phyloP scores from a whole-genome alignment of 2,888 invertebrate genomes.

The Sphecodes monilicornis region DNA sequence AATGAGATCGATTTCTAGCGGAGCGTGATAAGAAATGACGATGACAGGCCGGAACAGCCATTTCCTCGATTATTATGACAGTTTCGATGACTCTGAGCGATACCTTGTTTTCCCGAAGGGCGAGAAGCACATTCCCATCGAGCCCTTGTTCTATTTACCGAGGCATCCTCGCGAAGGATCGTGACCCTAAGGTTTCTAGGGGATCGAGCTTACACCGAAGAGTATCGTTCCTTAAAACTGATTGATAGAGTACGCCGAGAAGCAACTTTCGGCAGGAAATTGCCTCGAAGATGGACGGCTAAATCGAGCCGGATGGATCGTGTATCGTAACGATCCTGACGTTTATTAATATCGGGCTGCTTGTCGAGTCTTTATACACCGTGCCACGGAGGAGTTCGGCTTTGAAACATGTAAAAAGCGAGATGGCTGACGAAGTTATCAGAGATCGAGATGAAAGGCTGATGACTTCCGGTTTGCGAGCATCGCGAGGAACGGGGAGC shows the following conservation, averaged over 20 bases:
- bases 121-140: neutral
- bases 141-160: neutral
- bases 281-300: slow-evolving; percentile 26
- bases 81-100: slow-evolving; percentile 37
- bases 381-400: neutral
- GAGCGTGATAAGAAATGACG: neutral
- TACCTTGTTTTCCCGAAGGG: slow-evolving; percentile 1
- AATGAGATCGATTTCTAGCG: neutral
- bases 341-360: slow-evolving; percentile 38
- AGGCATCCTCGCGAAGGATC: slow-evolving; percentile 17
- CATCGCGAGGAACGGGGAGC: neutral
- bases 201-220: neutral
- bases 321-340: neutral
- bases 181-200: slow-evolving; percentile 5
- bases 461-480: neutral
- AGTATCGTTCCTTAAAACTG: slow-evolving; percentile 37
- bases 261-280: slow-evolving; percentile 46
- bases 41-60: neutral
- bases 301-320: slow-evolving; percentile 35
- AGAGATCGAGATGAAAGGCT: slow-evolving; percentile 1
- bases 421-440: neutral
- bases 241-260: slow-evolving; percentile 28
- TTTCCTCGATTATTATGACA: slow-evolving; percentile 10
- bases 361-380: neutral
- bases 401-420: neutral